A percentile compares a stretch with the other conserved stretches of the same genome.
Conservation (phyloP, 2,797 vertebrate genomes). For the Todus mexicanus region DNA sequence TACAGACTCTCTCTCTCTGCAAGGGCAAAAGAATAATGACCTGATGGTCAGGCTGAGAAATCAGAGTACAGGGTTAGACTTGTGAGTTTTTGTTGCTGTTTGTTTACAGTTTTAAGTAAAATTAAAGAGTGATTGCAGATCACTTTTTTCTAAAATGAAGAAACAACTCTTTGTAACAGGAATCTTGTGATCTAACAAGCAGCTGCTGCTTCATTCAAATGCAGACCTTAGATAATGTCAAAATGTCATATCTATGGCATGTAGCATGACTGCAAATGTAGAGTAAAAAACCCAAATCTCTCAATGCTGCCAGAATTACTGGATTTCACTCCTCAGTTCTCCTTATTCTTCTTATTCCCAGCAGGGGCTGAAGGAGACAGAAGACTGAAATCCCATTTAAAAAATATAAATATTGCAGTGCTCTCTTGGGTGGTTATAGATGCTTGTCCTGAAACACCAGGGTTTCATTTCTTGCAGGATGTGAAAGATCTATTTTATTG, state of each 20-base stretch:
- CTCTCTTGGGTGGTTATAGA: neutral
- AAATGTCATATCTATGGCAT: neutral
- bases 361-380: neutral
- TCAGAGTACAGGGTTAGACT: neutral
- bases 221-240: conserved; percentile 1
- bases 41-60: neutral
- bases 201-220: conserved; percentile 1
- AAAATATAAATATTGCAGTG: conserved; percentile 28
- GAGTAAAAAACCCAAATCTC: neutral
- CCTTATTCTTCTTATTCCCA: neutral
- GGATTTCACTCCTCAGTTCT: neutral
- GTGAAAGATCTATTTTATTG: conserved; percentile 31
- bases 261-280: neutral
- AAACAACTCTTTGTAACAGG: neutral
- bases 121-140: neutral
- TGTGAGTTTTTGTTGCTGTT: neutral
- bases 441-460: conserved; percentile 16
- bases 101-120: neutral
- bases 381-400: conserved; percentile 2
- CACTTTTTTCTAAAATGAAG: neutral
- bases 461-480: conserved; percentile 13
- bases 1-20: neutral
- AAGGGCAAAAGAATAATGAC: neutral
- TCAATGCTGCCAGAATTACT: neutral
- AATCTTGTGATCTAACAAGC: neutral